Conservation (phyloP, 2,888 invertebrate genomes). For the Kryphioiulus occultus region DNA sequence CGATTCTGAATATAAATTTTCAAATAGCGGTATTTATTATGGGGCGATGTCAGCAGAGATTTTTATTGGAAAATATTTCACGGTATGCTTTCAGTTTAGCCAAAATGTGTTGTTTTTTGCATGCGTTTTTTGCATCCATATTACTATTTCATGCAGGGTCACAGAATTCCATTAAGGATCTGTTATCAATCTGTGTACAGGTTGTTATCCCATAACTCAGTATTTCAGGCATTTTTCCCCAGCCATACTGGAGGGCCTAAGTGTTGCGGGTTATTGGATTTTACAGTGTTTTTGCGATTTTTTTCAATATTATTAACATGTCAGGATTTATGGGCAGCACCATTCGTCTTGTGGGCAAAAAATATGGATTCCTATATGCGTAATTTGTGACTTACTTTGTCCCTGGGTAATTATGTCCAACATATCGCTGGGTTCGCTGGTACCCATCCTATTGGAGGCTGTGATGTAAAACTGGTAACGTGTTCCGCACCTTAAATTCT, state of each 20-base stretch:
- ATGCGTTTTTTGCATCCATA: slow-evolving; percentile 25
- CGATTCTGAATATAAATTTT: slow-evolving; percentile 14
- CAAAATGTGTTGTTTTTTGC: neutral
- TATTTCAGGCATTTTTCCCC: neutral
- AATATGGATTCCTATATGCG: neutral
- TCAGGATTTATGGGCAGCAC: neutral
- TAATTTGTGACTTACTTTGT: slow-evolving; percentile 69
- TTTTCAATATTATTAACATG: slow-evolving; percentile 25
- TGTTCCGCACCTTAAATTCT: slow-evolving; percentile 80
- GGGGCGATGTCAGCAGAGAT: neutral
- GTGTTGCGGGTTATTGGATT: slow-evolving; percentile 27
- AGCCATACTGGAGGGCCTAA: neutral
- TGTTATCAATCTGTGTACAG: slow-evolving; percentile 18
- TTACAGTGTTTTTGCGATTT: neutral
- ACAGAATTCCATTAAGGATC: slow-evolving; percentile 11
- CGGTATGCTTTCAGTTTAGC: neutral
- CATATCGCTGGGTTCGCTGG: slow-evolving; percentile 75
- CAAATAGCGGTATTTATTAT: neutral
- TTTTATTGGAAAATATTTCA: slow-evolving; percentile 36
- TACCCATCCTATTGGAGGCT: slow-evolving; percentile 79
- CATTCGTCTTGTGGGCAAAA: neutral
- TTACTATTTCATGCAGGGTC: slow-evolving; percentile 13
- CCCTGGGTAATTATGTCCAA: slow-evolving; percentile 80
- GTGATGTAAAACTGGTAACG: slow-evolving; percentile 77
- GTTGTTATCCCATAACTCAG: neutral